Conservation (phyloP, 2,113 vertebrate species). For the Rhinopithecus roxellana region DNA sequence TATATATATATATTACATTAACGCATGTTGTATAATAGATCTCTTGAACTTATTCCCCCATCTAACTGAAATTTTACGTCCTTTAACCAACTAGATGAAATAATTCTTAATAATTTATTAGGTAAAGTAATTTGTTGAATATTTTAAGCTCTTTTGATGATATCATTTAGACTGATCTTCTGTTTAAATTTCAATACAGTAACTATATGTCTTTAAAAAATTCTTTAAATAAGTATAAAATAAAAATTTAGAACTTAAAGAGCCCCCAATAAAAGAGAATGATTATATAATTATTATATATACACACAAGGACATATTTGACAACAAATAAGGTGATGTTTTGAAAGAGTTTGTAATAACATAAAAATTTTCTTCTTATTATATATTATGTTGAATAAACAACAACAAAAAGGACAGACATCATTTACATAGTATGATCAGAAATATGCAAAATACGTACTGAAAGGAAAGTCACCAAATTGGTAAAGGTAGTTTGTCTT, state of each 20-base stretch:
- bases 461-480: background rate
- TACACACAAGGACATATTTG: background rate
- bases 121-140: background rate
- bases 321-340: background rate
- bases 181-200: background rate
- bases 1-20: too few species aligned
- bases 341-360: background rate
- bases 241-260: background rate
- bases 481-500: background rate
- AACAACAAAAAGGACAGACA: background rate
- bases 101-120: background rate
- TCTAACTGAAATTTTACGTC: background rate
- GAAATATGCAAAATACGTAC: background rate
- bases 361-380: background rate
- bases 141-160: background rate
- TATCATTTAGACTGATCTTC: background rate
- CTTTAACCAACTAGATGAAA: background rate
- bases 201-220: background rate
- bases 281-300: background rate
- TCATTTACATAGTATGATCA: background rate
- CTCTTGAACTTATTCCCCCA: background rate
- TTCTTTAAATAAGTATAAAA: constrained; percentile 1
- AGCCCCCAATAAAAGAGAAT: background rate
- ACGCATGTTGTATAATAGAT: background rate
- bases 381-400: background rate